Percentiles rank a stretch among this genome's conserved stretches.
phyloP scores from a whole-genome alignment of 1,140 invertebrate genomes.

The Plodia interpunctella region DNA sequence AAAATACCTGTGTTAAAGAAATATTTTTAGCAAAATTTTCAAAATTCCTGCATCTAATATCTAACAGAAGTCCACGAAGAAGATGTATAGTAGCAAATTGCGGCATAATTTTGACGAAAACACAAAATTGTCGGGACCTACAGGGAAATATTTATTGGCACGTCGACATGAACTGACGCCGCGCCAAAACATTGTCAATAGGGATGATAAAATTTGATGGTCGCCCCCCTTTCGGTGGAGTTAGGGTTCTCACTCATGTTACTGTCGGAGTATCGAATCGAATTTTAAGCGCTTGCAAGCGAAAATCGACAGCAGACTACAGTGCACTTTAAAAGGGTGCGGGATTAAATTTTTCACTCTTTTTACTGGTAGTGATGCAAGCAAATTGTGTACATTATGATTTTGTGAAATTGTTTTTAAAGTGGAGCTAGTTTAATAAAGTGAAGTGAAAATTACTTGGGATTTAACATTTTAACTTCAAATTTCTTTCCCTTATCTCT shows the following conservation, averaged over 20 bases:
- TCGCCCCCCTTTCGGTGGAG: conserved; percentile 20
- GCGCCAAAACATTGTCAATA: conserved; percentile 66
- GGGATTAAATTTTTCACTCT: conserved; percentile 2
- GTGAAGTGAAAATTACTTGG: no score
- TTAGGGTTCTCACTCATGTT: conserved; percentile 27
- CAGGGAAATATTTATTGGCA: conserved; percentile 22
- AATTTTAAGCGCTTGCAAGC: conserved; percentile 31
- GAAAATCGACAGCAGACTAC: conserved; percentile 4
- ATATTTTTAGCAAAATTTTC: no score
- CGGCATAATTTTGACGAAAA: neutral
- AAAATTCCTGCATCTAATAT: no score
- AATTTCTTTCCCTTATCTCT: no score
- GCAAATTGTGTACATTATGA: neutral
- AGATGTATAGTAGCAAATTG: neutral
- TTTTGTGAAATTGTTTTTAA: no score
- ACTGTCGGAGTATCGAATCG: conserved; percentile 39
- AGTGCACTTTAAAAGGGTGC: neutral
- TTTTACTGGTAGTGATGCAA: neutral
- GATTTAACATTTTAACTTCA: no score
- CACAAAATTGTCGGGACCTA: conserved; percentile 2
- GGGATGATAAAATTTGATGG: conserved; percentile 70
- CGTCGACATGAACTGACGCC: conserved; percentile 33
- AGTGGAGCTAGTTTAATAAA: no score
- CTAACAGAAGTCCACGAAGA: no score
- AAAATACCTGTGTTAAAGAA: no score